Conservation (phyloP, 2,888 invertebrate genomes). For the Lypha dubia region DNA sequence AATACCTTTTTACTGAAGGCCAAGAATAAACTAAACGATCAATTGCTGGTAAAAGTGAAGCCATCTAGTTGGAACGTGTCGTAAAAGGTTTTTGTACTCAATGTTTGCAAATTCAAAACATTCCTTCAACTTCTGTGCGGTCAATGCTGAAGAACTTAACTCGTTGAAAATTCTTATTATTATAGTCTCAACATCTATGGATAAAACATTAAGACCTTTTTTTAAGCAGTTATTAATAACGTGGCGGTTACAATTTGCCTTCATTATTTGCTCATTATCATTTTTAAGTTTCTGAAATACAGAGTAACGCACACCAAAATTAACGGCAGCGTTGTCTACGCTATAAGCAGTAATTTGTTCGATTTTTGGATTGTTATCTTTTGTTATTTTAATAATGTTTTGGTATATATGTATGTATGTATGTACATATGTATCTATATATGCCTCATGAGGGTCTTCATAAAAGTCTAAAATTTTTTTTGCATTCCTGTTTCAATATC, state of each 20-base stretch:
- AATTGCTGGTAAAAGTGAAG: constrained; percentile 58
- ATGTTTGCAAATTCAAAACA: constrained; percentile 54
- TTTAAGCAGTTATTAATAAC: neutral
- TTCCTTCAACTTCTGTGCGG: constrained; percentile 14
- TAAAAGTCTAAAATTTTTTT: constrained; percentile 58
- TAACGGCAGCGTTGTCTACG: no score
- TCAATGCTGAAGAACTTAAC: constrained; percentile 47
- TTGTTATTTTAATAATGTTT: no score
- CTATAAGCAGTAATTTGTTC: no score
- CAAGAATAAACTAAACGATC: no score
- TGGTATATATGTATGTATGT: no score
- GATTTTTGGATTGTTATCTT: no score
- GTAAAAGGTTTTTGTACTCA: constrained; percentile 55
- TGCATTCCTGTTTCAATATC: constrained; percentile 52
- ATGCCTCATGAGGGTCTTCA: constrained; percentile 53
- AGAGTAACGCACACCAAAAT: no score
- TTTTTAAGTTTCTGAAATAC: no score
- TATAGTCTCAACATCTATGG: constrained; percentile 36
- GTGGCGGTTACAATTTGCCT: neutral
- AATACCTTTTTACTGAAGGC: no score
- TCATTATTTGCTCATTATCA: no score
- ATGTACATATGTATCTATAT: constrained; percentile 41
- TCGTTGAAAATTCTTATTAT: constrained; percentile 58
- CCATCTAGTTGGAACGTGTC: constrained; percentile 58
- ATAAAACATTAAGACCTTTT: constrained; percentile 18